phyloP scores from a whole-genome alignment of 2,113 vertebrate species.

The Archocentrus centrarchus region DNA sequence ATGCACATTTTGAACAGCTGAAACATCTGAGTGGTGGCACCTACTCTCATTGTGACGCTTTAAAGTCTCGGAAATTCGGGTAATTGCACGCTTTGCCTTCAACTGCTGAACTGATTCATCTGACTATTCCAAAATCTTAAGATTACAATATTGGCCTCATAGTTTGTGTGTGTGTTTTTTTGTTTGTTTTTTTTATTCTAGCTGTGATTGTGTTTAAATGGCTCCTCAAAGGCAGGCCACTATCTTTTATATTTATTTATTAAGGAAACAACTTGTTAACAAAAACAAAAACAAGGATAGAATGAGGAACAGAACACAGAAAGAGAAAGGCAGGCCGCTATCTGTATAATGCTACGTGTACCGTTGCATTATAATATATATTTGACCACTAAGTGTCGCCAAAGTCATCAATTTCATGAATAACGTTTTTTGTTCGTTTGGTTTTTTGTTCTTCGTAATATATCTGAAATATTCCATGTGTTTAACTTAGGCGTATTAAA shows the following conservation, averaged over 20 bases:
- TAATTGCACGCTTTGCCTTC: not conserved
- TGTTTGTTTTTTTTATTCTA: no score
- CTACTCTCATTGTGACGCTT: not conserved
- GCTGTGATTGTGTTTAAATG: not conserved
- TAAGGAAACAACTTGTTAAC: no score
- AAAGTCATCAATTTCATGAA: not conserved
- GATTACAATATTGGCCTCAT: not conserved
- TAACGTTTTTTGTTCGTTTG: no score
- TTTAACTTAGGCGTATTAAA: not conserved
- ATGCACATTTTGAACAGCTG: not conserved
- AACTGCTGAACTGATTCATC: not conserved
- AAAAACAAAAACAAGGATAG: no score
- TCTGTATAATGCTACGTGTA: not conserved
- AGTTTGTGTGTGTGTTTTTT: no score
- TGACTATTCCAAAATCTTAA: not conserved
- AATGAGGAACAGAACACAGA: no score
- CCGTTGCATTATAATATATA: fast-evolving
- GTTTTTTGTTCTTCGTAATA: not conserved
- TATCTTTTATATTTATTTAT: no score
- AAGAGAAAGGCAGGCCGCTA: no score
- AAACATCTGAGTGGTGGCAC: not conserved
- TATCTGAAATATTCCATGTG: not conserved
- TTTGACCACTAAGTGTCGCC: not conserved
- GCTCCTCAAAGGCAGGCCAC: not conserved
- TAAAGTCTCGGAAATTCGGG: not conserved